A percentile compares a stretch with the other conserved stretches of the same genome.
phyloP scores from a whole-genome alignment of 2,113 vertebrate species.

The Chaenogobius annularis region DNA sequence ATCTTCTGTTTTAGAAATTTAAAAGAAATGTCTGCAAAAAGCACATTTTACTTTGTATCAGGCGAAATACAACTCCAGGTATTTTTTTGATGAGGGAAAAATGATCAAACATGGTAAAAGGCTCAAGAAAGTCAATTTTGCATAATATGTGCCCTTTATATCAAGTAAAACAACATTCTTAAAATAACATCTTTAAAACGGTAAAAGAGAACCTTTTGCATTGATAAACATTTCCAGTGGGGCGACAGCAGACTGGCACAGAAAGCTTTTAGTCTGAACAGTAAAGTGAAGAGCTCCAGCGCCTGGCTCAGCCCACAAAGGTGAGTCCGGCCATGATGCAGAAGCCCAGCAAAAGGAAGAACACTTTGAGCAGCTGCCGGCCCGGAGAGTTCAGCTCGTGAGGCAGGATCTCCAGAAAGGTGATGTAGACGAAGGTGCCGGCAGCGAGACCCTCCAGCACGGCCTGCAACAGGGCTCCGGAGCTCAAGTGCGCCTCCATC shows the following conservation, averaged over 20 bases:
- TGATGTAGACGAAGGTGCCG: slow-evolving; percentile 89
- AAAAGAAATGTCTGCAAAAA: too few species aligned
- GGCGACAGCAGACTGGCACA: neutral
- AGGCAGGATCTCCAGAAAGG: slow-evolving; percentile 90
- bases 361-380: slow-evolving; percentile 82
- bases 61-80: too few species aligned
- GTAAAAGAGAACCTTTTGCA: neutral
- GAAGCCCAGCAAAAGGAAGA: slow-evolving; percentile 86
- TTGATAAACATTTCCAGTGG: neutral
- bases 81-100: too few species aligned
- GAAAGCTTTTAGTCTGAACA: neutral
- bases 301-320: slow-evolving; percentile 76
- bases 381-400: slow-evolving; percentile 82
- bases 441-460: slow-evolving; percentile 85
- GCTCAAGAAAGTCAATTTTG: too few species aligned
- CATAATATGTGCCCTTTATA: too few species aligned
- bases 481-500: slow-evolving; percentile 65
- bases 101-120: too few species aligned
- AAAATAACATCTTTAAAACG: too few species aligned
- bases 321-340: slow-evolving; percentile 82
- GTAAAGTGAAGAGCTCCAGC: neutral
- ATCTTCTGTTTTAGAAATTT: too few species aligned
- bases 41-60: too few species aligned
- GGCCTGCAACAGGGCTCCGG: slow-evolving; percentile 77
- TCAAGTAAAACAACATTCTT: neutral